These are phyloP conservation scores for Parthenolecanium corni DNA, from an alignment of 2,888 invertebrate genomes.

Conservation along the genomic window DNA sequence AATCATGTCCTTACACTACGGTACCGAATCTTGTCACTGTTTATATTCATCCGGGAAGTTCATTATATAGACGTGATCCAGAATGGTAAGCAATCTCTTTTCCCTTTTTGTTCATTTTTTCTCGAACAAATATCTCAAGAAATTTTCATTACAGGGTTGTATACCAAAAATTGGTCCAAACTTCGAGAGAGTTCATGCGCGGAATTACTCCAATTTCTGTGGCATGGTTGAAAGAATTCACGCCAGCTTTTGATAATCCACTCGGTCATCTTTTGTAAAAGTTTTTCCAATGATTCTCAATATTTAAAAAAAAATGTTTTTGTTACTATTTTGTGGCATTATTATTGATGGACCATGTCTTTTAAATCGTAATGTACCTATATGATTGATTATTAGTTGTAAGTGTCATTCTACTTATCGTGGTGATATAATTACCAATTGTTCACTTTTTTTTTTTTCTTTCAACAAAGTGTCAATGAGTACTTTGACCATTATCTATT, in stretches of 20 bases:
- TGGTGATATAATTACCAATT: too few relatives aligned
- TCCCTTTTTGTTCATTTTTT: neutral
- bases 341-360: too few relatives aligned
- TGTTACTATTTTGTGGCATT: too few relatives aligned
- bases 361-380: too few relatives aligned
- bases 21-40: conserved; percentile 3
- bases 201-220: conserved; percentile 1
- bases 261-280: neutral
- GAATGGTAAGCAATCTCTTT: conserved; percentile 1
- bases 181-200: conserved; percentile 3
- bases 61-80: neutral
- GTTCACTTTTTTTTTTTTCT: too few relatives aligned
- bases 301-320: too few relatives aligned
- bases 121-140: neutral
- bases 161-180: neutral
- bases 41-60: conserved; percentile 16
- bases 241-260: neutral
- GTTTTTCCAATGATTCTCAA: neutral
- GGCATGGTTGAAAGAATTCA: conserved; percentile 9
- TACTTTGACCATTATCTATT: too few relatives aligned
- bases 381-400: too few relatives aligned
- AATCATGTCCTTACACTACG: neutral
- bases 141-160: conserved; percentile 3
- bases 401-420: too few relatives aligned
- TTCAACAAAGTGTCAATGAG: too few relatives aligned